Base-by-base conservation (phyloP, 2,797 vertebrate species). In the Bryconaethiops microstoma region DNA sequence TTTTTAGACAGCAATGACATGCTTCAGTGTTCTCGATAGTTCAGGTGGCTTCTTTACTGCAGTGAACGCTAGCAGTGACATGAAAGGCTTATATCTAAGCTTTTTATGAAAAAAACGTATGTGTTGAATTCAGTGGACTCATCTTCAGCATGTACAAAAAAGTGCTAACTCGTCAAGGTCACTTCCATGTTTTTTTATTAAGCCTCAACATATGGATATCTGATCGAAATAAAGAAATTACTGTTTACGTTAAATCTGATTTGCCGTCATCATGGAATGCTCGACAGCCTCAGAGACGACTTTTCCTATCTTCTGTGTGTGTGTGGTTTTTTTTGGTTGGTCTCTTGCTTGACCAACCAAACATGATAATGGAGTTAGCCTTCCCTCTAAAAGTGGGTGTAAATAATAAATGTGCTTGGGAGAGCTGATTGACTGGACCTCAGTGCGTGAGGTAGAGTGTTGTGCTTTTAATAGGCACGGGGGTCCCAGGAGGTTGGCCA, bases 361-460 rank as follows among this genome's bases (percentile, higher is more conserved):
- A 70, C 65, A n/a, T 14, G 21, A 9, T 25, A 75, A 50, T 64
- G 65, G 64, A 63, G 25, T 55, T 71, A 29, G 55, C 63, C 62
- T 57, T 63, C 17, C 45, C 4, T 2, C 54, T 68, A 19, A 78
- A 74, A 68, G 54, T 65, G 50, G 19, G 69, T 74, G 55, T 79
- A 68, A 79, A 79, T 79, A 71, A 76, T 83, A 35, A 70, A 70
- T 79, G 72, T 39, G 45, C 25, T 13, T 65, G 68, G 45, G 63
- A 59, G 52, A 40, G 55, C 35, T 79, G 64, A 82, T 60, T 78
- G 77, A 42, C 25, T 70, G 64, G 16, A 78, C 45, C 50, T 65
- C 50, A 40, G 50, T 77, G 69, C 17, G 35, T 54, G 19, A 65
- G 23, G 40, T 19, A 64, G 25, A 65, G 60, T 65, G 59, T 81